These are phyloP conservation scores for Ochropleura plecta DNA, from an alignment of 2,888 invertebrate genomes.

Conservation along the genomic window DNA sequence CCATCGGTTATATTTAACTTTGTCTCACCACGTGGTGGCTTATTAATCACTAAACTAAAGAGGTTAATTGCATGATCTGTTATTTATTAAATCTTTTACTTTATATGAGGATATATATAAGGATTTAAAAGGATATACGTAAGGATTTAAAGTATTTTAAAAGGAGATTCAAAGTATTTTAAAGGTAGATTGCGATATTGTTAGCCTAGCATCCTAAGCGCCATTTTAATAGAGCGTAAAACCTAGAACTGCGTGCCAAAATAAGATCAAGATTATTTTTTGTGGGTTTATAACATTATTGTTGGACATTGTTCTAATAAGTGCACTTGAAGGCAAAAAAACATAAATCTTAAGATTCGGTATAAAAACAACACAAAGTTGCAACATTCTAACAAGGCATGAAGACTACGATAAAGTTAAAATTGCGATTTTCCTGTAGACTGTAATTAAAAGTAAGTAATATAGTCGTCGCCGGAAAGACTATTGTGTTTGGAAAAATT, in stretches of 20 bases:
- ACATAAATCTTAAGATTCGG: background rate
- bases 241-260: background rate
- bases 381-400: background rate
- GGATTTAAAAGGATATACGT: too few relatives aligned
- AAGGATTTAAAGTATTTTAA: too few relatives aligned
- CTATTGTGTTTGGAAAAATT: constrained; percentile 11
- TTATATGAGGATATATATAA: too few relatives aligned
- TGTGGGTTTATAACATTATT: background rate
- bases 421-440: background rate
- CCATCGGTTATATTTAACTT: constrained; percentile 73
- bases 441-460: background rate
- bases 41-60: constrained; percentile 68
- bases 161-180: background rate
- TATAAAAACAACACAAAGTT: constrained; percentile 23
- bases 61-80: constrained; percentile 72
- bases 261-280: constrained; percentile 4
- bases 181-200: background rate
- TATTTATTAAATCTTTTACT: too few relatives aligned
- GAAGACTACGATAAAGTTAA: constrained; percentile 8
- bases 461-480: background rate
- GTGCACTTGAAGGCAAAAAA: constrained; percentile 10
- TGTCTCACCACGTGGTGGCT: constrained; percentile 63
- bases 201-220: background rate
- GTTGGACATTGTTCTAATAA: constrained; percentile 9
- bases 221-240: background rate